Conservation (phyloP, 1,140 invertebrate species). For the Ectropis grisescens region DNA sequence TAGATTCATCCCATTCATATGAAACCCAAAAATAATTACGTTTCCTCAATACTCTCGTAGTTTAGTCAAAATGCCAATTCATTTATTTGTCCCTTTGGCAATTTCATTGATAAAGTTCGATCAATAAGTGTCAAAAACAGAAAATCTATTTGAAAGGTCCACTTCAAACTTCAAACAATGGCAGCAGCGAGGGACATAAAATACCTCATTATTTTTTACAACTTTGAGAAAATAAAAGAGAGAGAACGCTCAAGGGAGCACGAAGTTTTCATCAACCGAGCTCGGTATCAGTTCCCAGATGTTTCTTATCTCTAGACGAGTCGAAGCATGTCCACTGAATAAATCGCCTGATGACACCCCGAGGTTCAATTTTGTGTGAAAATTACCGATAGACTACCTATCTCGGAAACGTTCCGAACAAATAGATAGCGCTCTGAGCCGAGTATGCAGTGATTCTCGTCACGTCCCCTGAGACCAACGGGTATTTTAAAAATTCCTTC, state of each 20-base stretch:
- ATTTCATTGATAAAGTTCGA: too few relatives aligned
- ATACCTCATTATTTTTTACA: constrained; percentile 52
- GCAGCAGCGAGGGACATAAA: constrained; percentile 34
- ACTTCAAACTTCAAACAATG: constrained; percentile 35
- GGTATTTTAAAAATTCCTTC: constrained; percentile 23
- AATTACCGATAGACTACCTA: constrained; percentile 29
- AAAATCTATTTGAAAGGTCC: constrained; percentile 16
- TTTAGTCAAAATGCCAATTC: too few relatives aligned
- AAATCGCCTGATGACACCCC: constrained; percentile 39
- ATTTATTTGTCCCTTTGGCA: too few relatives aligned
- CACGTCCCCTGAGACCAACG: constrained; percentile 25
- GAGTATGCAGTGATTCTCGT: constrained; percentile 28
- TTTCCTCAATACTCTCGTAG: too few relatives aligned
- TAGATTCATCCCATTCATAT: too few relatives aligned
- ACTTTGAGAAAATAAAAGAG: constrained; percentile 35
- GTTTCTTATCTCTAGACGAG: constrained; percentile 27
- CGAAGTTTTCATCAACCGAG: constrained; percentile 31
- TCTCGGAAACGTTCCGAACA: constrained; percentile 11
- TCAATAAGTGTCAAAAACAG: constrained; percentile 5
- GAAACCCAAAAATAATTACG: too few relatives aligned
- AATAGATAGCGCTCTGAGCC: constrained; percentile 14
- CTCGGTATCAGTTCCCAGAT: constrained; percentile 17
- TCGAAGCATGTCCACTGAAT: constrained; percentile 40
- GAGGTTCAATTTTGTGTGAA: constrained; percentile 51
- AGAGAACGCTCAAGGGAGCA: constrained; percentile 23